Evolutionary conservation across 2,888 invertebrate genomes (phyloP).

Genomic region (Conchocele bisecta): DNA sequence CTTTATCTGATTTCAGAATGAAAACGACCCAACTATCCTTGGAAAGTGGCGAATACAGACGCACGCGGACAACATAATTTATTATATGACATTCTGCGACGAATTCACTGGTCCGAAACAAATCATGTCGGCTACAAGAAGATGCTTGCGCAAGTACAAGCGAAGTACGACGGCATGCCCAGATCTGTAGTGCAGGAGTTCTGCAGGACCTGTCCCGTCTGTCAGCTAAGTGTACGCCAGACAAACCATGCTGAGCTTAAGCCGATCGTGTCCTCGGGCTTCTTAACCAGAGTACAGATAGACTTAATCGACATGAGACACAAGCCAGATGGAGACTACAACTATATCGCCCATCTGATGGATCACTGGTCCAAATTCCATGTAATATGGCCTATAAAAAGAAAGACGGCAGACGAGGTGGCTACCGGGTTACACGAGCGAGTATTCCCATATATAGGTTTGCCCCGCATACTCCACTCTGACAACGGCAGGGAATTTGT

Average conservation of each 20-base stretch:
- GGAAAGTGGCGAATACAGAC: too few relatives aligned
- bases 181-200: constrained; percentile 1
- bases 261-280: constrained; percentile 31
- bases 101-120: too few relatives aligned
- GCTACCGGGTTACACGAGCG: constrained; percentile 30
- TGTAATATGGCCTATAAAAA: constrained; percentile 37
- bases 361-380: constrained; percentile 50
- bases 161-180: constrained; percentile 5
- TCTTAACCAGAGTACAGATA: constrained; percentile 32
- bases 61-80: too few relatives aligned
- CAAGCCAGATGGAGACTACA: constrained; percentile 38
- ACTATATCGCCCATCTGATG: constrained; percentile 42
- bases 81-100: too few relatives aligned
- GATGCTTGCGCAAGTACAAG: constrained; percentile 1
- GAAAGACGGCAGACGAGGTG: constrained; percentile 46
- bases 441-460: constrained; percentile 36
- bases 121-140: too few relatives aligned
- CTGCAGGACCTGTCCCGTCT: constrained; percentile 8
- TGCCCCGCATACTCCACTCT: constrained; percentile 36
- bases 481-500: constrained; percentile 51
- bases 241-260: constrained; percentile 26
- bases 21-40: too few relatives aligned
- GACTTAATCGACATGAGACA: constrained; percentile 51
- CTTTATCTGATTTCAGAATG: too few relatives aligned
- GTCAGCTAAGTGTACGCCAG: constrained; percentile 1